Evolutionary conservation across 1,140 invertebrate species (phyloP), one percentile per base, ranked within the genome.

Genomic region (Dolichoris vasculosae): DNA sequence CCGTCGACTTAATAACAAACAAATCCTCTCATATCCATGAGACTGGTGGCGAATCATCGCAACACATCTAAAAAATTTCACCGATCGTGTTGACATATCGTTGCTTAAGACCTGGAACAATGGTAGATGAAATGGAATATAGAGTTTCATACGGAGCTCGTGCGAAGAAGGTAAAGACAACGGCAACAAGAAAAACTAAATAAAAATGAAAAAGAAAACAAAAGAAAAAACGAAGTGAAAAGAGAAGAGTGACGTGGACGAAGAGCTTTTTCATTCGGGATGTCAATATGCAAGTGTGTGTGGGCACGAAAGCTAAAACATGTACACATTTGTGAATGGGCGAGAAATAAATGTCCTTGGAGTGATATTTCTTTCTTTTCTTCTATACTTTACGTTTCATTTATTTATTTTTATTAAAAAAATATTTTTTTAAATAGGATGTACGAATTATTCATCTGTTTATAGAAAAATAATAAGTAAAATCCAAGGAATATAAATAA

Each of bases 221-320:
- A 17, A 63, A 79, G 15, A 63, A 79, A 79, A 30, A 20, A 63
- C 30, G 2, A 32, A 40, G 30, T 4, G 7, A 30, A 35, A 30
- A 40, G n/a, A 38, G 17, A 81, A 81, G 40, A 67, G 35, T 46
- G 79, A 64, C n/a, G 46, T n/a, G 51, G 81, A 75, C 81, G 69
- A 51, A 73, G 73, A 83, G 83, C 59, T 78, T 84, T 80, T 79
- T 85, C 77, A 80, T 78, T 78, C 51, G 7, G 30, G 8, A 40
- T 59, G 48, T 69, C 81, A 35, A 59, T 64, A 43, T 35, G 30
- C n/a, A 23, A 23, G 63, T 46, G 32, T 35, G 75, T 9, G n/a
- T 51, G 23, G n/a, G n/a, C 23, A 11, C 13, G 26, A 51, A 17
- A 20, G 35, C 15, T 63, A 15, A 55, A 73, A 67, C 67, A 26